phyloP scores from a whole-genome alignment of 2,888 invertebrate species.

The Aromia moschata region DNA sequence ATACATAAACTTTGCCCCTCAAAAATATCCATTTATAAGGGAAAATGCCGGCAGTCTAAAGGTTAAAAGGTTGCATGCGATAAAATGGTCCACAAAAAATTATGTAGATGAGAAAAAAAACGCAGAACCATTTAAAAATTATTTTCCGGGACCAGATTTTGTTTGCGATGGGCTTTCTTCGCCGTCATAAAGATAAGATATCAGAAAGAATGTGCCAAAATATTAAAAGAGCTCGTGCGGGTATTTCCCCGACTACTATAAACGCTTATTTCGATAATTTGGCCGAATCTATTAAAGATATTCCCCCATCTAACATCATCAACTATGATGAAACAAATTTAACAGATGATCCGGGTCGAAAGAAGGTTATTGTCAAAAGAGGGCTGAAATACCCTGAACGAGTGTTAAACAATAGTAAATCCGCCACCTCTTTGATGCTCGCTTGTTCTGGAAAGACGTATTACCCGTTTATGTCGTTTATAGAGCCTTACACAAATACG shows the following conservation, averaged over 20 bases:
- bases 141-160: too few species aligned
- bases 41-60: too few species aligned
- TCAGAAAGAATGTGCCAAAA: background rate
- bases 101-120: too few species aligned
- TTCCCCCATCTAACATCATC: slow-evolving; percentile 41
- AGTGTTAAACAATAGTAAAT: slow-evolving; percentile 39
- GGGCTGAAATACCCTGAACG: slow-evolving; percentile 48
- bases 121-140: too few species aligned
- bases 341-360: slow-evolving; percentile 50
- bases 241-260: background rate
- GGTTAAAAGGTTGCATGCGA: too few species aligned
- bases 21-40: too few species aligned
- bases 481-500: slow-evolving; percentile 5
- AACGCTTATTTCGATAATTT: background rate
- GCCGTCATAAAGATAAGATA: background rate
- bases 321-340: slow-evolving; percentile 45
- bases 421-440: slow-evolving; percentile 16
- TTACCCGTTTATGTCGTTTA: slow-evolving; percentile 19
- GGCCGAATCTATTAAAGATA: background rate
- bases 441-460: slow-evolving; percentile 14
- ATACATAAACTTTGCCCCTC: too few species aligned
- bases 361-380: slow-evolving; percentile 35
- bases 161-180: too few species aligned
- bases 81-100: too few species aligned
- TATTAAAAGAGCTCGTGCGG: background rate